Conservation (phyloP, 2,113 vertebrate genomes). For the Riparia riparia region DNA sequence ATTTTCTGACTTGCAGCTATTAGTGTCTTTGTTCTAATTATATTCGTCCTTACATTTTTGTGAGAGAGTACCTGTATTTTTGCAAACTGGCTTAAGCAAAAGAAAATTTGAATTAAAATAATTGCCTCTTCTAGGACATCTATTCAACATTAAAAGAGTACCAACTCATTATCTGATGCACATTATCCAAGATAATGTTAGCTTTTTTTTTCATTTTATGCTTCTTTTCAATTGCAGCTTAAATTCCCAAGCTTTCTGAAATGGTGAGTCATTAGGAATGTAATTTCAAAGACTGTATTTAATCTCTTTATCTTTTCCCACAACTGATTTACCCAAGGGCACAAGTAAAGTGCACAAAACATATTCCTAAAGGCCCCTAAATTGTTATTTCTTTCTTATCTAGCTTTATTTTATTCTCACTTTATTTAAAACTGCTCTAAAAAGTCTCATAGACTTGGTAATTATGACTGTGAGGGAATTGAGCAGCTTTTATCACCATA, state of each 20-base stretch:
- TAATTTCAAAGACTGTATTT: slow-evolving; percentile 47
- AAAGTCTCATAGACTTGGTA: background rate
- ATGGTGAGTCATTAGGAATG: slow-evolving; percentile 56
- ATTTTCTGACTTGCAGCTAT: background rate
- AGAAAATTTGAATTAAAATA: slow-evolving; percentile 13
- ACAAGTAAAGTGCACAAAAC: background rate
- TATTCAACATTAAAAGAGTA: slow-evolving; percentile 1
- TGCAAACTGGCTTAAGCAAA: background rate
- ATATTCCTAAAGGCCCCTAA: background rate
- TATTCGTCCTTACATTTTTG: background rate
- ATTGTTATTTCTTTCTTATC: background rate
- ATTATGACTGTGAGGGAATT: background rate
- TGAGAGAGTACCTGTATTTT: background rate
- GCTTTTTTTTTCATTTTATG: slow-evolving; percentile 5
- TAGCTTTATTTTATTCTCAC: slow-evolving; percentile 9
- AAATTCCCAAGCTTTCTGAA: slow-evolving; percentile 52
- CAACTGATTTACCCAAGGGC: slow-evolving; percentile 55
- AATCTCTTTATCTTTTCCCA: slow-evolving; percentile 67
- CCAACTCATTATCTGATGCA: slow-evolving; percentile 13
- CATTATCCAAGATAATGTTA: slow-evolving; percentile 10
- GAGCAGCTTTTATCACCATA: background rate
- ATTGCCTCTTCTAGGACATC: background rate
- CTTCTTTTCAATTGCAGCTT: slow-evolving; percentile 11
- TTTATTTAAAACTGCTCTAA: slow-evolving; percentile 36
- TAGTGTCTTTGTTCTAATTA: background rate